Conservation (phyloP, 2,113 vertebrate species). For the Euleptes europaea region DNA sequence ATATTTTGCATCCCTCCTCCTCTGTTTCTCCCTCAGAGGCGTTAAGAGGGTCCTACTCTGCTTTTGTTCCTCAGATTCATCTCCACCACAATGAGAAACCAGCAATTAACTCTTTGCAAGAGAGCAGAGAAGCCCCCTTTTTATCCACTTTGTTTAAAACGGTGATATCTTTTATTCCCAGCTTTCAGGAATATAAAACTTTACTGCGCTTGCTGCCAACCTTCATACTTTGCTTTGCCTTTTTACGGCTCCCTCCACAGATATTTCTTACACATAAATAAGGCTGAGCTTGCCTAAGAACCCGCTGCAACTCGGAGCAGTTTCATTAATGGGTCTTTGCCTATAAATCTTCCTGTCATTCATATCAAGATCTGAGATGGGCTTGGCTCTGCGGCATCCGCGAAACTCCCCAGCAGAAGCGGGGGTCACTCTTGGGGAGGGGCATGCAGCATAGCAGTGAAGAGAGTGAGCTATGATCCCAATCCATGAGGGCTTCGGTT, state of each 20-base stretch:
- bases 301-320: not conserved
- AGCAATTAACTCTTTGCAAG: constrained; percentile 63
- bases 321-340: not conserved
- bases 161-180: constrained; percentile 70
- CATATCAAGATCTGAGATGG: not conserved
- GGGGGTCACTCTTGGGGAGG: too few relatives aligned
- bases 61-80: constrained; percentile 19
- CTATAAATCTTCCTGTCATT: not conserved
- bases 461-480: not conserved
- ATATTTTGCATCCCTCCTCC: too few relatives aligned
- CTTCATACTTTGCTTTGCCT: constrained; percentile 65
- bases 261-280: constrained; percentile 68
- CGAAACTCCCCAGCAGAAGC: not conserved
- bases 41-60: not conserved
- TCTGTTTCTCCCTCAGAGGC: not conserved
- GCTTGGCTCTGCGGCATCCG: rapidly evolving
- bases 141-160: constrained; percentile 67
- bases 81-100: constrained; percentile 47
- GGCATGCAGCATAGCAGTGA: too few relatives aligned
- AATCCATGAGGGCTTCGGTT: too few relatives aligned
- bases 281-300: constrained; percentile 39
- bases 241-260: constrained; percentile 75
- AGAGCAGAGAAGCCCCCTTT: constrained; percentile 58
- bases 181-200: constrained; percentile 79
- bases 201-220: constrained; percentile 70